Percentiles rank a stretch among this genome's conserved stretches.
Conservation (phyloP, 2,888 invertebrate genomes). For the Gerris lacustris region DNA sequence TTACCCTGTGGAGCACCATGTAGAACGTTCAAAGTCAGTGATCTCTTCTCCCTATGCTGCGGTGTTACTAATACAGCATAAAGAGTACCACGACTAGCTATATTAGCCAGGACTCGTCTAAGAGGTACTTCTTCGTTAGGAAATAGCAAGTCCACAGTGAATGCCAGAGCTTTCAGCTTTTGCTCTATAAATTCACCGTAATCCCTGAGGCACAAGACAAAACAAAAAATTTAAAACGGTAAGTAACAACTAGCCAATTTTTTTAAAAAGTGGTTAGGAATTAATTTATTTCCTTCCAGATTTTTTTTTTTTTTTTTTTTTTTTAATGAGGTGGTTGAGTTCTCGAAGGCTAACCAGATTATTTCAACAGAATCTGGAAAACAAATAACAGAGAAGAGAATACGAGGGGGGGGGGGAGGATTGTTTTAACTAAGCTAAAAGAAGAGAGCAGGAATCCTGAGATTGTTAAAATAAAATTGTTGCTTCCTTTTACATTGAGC, state of each 20-base stretch:
- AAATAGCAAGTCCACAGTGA: constrained; percentile 76
- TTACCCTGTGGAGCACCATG: constrained; percentile 81
- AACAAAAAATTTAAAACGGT: neutral
- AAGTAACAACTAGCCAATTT: too few relatives aligned
- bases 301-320: too few relatives aligned
- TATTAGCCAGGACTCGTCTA: constrained; percentile 67
- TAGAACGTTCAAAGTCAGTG: constrained; percentile 77
- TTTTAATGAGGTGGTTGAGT: too few relatives aligned
- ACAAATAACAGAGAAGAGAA: too few relatives aligned
- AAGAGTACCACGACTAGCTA: constrained; percentile 74
- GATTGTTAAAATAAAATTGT: too few relatives aligned
- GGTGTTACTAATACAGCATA: constrained; percentile 79
- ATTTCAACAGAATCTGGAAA: too few relatives aligned
- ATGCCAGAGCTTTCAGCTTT: constrained; percentile 60
- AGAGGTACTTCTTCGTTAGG: constrained; percentile 82
- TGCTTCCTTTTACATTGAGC: too few relatives aligned
- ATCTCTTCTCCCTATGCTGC: constrained; percentile 72
- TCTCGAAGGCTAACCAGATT: too few relatives aligned
- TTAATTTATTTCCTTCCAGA: too few relatives aligned
- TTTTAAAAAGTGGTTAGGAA: too few relatives aligned
- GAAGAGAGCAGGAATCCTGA: too few relatives aligned
- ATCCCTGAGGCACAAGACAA: constrained; percentile 42
- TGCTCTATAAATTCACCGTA: constrained; percentile 83
- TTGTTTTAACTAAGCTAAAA: neutral
- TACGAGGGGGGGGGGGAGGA: neutral